phyloP scores from a whole-genome alignment of 2,797 vertebrate species.

The Acanthopagrus latus region DNA sequence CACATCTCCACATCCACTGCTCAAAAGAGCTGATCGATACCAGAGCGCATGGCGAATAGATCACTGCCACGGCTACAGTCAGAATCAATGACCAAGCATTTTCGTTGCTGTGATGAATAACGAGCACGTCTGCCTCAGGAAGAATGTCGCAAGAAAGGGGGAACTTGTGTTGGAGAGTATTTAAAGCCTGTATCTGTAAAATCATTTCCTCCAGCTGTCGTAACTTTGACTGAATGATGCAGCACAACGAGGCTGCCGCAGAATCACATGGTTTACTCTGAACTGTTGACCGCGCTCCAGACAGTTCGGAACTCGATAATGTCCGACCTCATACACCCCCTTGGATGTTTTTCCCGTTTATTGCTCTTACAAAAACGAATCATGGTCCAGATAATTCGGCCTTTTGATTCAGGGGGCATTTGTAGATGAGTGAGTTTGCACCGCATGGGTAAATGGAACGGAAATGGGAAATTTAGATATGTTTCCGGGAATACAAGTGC shows the following conservation, averaged over 20 bases:
- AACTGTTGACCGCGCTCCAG: too few relatives aligned
- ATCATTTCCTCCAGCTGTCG: constrained; percentile 7
- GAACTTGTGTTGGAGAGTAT: constrained; percentile 10
- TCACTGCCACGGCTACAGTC: constrained; percentile 12
- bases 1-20: constrained; percentile 15
- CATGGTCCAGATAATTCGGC: too few relatives aligned
- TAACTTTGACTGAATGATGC: background rate
- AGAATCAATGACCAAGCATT: constrained; percentile 20
- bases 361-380: too few relatives aligned
- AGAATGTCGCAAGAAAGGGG: background rate
- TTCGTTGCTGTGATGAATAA: constrained; percentile 17
- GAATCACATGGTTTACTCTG: background rate
- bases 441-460: too few relatives aligned
- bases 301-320: too few relatives aligned
- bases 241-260: background rate
- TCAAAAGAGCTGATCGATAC: constrained; percentile 43
- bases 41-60: constrained; percentile 26
- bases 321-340: too few relatives aligned
- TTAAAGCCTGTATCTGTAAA: constrained; percentile 20
- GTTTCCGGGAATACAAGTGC: too few relatives aligned
- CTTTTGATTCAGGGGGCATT: too few relatives aligned
- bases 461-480: too few relatives aligned
- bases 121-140: background rate
- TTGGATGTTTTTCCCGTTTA: too few relatives aligned
- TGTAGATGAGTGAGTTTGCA: too few relatives aligned